Evolutionary conservation across 2,888 invertebrate species (phyloP).

Genomic region (Agrotis ipsilon): DNA sequence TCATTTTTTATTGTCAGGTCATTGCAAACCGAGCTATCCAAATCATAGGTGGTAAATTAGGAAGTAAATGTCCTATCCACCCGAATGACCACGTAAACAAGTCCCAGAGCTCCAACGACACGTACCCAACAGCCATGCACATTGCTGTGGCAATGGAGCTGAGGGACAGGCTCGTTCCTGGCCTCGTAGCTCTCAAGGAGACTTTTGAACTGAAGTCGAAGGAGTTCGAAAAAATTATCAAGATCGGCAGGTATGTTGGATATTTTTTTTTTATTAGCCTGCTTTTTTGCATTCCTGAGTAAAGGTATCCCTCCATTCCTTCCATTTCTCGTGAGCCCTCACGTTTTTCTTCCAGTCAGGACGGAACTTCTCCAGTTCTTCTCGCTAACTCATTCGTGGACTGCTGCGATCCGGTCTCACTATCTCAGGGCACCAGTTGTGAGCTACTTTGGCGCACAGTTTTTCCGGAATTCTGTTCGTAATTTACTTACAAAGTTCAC

Average conservation of each 20-base stretch:
- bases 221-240: constrained; percentile 97
- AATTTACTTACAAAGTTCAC: too few relatives aligned
- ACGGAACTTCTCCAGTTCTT: too few relatives aligned
- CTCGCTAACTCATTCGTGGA: too few relatives aligned
- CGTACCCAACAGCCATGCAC: constrained; percentile 99
- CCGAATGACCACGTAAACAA: constrained; percentile 99
- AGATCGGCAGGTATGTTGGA: constrained; percentile 95
- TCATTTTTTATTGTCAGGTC: constrained; percentile 86
- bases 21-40: constrained; percentile 98
- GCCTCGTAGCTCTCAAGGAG: constrained; percentile 93
- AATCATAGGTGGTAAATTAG: constrained; percentile 96
- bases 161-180: constrained; percentile 95
- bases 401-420: too few relatives aligned
- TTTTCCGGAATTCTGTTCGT: background rate
- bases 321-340: too few relatives aligned
- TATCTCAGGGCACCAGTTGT: too few relatives aligned
- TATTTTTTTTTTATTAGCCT: too few relatives aligned
- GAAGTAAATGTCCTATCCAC: constrained; percentile 98
- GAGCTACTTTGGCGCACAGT: too few relatives aligned
- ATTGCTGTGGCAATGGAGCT: constrained; percentile 98
- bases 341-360: too few relatives aligned
- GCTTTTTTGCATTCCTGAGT: too few relatives aligned
- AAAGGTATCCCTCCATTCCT: too few relatives aligned
- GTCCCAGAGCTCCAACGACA: constrained; percentile 99
- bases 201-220: constrained; percentile 94